These are phyloP conservation scores for Apolygus lucorum DNA, from an alignment of 1,140 invertebrate species.

Conservation along the genomic window DNA sequence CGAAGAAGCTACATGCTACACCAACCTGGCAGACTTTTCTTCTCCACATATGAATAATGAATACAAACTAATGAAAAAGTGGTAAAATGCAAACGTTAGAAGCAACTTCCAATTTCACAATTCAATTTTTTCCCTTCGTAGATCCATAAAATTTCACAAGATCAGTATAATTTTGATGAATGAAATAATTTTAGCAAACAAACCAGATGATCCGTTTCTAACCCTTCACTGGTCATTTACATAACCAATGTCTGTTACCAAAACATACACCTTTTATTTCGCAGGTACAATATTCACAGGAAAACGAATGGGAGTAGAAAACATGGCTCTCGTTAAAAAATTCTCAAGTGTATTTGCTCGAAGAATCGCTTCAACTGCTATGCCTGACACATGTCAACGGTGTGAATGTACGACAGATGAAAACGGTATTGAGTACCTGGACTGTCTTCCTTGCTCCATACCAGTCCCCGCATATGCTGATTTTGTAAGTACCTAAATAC, in stretches of 20 bases:
- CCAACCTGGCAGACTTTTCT: too few species aligned
- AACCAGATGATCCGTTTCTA: neutral
- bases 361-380: conserved; percentile 52
- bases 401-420: conserved; percentile 64
- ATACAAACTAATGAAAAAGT: too few species aligned
- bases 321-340: conserved; percentile 50
- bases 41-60: too few species aligned
- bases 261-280: neutral
- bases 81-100: neutral
- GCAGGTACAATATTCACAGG: conserved; percentile 51
- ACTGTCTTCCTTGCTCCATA: conserved; percentile 50
- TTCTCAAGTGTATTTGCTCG: conserved; percentile 60
- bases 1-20: too few species aligned
- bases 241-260: too few species aligned
- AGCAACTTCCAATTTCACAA: neutral
- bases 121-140: neutral
- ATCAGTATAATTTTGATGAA: neutral
- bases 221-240: conserved; percentile 35
- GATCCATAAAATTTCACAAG: neutral
- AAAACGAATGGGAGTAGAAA: conserved; percentile 48
- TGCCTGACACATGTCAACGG: conserved; percentile 53
- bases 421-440: conserved; percentile 53
- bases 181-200: neutral
- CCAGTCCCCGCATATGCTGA: conserved; percentile 44
- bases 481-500: conserved; percentile 41